Evolutionary conservation across 2,797 vertebrate genomes (phyloP), one percentile per base, ranked within the genome.

Genomic region (Peromyscus attwateri): DNA sequence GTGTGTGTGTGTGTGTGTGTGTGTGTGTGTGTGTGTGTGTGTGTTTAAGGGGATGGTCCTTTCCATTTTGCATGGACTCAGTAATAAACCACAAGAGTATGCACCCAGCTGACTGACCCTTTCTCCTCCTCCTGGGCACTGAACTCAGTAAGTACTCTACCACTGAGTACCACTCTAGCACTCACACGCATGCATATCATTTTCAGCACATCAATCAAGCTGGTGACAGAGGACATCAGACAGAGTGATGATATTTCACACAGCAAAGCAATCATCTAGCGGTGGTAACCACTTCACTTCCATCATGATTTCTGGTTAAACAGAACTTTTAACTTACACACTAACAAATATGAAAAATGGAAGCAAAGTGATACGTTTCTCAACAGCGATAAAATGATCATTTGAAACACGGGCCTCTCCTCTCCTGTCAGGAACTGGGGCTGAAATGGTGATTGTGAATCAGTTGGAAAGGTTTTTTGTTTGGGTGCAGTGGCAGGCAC

Each of bases 151-250:
- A n/a, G 40, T 12, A 13, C 29, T 60, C 68, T 23, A 2, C 16
- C 21, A 17, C 21, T 6, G 43, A 57, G 46, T 29, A 13, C 7
- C n/a, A 40, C 87, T 3, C n/a, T 37, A 75, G 21, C 34, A 19
- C 52, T 40, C 17, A 8, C 16, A 2, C 3, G 9, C 6, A 5
- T 0, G 21, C 57, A 0, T 23, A 46, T 10, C 27, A 29, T 7
- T 43, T 40, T 52, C 8, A 29, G 71, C 60, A 6, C 57, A 1
- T 49, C n/a, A 81, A 3, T 81, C 55, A 46, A 55, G n/a, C 37
- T 37, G 60, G 34, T 3, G 34, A 27, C 43, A 19, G 1, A 80
- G 79, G 81, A 4, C 43, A 34, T 77, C 10, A 34, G 29, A 77
- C 11, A 49, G 43, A 40, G 5, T 13, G 68, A 27, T 25, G 19